Base-by-base conservation (phyloP, 1,140 invertebrate species). In the Hermatobates lingyangjiaoensis region DNA sequence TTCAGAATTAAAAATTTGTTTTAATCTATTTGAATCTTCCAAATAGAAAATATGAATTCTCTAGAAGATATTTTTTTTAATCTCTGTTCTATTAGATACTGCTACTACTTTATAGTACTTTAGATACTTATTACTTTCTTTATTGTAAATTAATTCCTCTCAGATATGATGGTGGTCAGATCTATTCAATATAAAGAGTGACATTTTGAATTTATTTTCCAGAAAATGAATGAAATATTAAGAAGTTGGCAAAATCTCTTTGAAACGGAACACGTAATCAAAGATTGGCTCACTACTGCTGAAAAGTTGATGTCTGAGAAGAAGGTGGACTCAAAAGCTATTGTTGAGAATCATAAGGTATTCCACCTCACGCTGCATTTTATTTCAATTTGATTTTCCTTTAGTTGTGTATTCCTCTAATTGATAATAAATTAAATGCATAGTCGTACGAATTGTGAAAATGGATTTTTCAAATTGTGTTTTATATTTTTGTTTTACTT, bases 221-320 rank as follows among this genome's bases (percentile, higher is more conserved):
- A 63, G 62, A 74, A 77, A 47, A 69, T 94, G 14, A 79, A 82
- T 56, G 81, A 88, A 60, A 74, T 81, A 0, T 74, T 84, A 1
- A 71, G 83, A 3, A 80, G 81, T 45, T 94, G 89, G 89, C 76
- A 81, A n/a, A 80, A 81, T 54, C 90, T 86, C 61, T 75, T 79
- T 24, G 80, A 84, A 55, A 81, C 80, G 60, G 80, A 87, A 61
- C 70, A 79, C 27, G 72, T 79, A 3, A 79, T 93, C 0, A 79
- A 79, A 23, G 85, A 89, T 50, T 94, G 89, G 87, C 68, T 93
- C 0, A 76, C 80, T 0, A 75, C 79, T 40, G 88, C 88, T 0
- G 84, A 92, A 56, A 76, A 79, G 12, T 66, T 92, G 27, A 74
- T 93, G 2, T 73, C 77, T 26, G 87, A 94, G 59, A 81, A 78